phyloP scores from a whole-genome alignment of 2,113 vertebrate genomes.

The Piliocolobus tephrosceles region DNA sequence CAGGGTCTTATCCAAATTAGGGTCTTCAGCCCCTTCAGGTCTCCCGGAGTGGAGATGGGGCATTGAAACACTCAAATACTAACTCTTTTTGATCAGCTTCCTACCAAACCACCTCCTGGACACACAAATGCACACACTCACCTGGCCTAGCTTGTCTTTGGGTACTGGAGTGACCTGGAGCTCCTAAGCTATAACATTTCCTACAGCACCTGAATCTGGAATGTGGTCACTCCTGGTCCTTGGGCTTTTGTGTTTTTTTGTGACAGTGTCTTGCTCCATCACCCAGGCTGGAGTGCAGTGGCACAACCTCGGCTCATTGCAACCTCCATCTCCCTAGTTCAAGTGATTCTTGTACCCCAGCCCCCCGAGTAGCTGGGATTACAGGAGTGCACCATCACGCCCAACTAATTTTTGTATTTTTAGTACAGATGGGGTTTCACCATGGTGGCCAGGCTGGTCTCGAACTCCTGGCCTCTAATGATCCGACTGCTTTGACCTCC shows the following conservation, averaged over 20 bases:
- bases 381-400: accelerated
- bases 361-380: background rate
- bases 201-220: background rate
- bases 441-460: background rate
- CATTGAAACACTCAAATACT: background rate
- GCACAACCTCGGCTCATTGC: too few relatives aligned
- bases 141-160: background rate
- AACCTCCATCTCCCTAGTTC: background rate
- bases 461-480: background rate
- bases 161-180: background rate
- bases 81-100: background rate
- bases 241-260: background rate
- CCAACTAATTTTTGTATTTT: background rate
- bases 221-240: background rate
- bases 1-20: background rate
- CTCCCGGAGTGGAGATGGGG: background rate
- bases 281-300: too few relatives aligned
- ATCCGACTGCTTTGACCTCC: background rate
- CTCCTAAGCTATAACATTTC: background rate
- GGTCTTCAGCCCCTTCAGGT: background rate
- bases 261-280: too few relatives aligned
- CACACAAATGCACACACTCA: background rate
- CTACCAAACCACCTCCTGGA: background rate
- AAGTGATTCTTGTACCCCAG: background rate
- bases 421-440: background rate